A percentile compares a stretch with the other conserved stretches of the same genome.
Conservation (phyloP, 2,113 vertebrate genomes). For the Vidua macroura region DNA sequence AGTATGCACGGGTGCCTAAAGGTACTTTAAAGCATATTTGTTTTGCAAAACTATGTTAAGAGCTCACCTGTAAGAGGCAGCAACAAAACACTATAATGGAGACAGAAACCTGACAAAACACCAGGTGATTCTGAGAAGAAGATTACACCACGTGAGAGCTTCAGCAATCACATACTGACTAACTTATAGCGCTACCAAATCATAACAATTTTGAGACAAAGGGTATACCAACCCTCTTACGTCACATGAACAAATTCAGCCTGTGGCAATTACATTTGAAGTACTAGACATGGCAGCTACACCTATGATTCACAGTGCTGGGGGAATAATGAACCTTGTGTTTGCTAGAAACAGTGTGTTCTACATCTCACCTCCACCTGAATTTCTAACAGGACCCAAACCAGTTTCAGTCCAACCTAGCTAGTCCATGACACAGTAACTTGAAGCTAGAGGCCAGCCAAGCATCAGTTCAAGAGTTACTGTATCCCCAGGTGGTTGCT, state of each 20-base stretch:
- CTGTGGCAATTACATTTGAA: neutral
- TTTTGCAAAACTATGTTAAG: neutral
- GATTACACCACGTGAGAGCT: neutral
- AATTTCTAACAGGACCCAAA: neutral
- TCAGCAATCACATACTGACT: neutral
- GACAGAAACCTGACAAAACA: neutral
- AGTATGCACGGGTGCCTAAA: neutral
- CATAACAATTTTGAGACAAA: neutral
- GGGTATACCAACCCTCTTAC: neutral
- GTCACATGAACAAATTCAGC: neutral
- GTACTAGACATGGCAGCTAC: neutral
- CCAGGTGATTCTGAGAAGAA: neutral
- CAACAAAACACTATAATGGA: neutral
- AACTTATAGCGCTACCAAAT: neutral
- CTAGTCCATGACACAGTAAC: neutral
- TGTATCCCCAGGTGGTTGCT: accelerated
- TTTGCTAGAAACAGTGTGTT: neutral
- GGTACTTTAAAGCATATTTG: neutral
- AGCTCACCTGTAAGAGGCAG: neutral
- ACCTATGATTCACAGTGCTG: neutral
- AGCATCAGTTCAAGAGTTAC: neutral
- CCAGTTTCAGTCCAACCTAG: neutral
- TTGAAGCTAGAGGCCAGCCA: neutral
- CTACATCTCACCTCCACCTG: neutral
- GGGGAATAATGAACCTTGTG: accelerated